Conservation (phyloP, 2,888 invertebrate genomes). For the Orthosia cruda region DNA sequence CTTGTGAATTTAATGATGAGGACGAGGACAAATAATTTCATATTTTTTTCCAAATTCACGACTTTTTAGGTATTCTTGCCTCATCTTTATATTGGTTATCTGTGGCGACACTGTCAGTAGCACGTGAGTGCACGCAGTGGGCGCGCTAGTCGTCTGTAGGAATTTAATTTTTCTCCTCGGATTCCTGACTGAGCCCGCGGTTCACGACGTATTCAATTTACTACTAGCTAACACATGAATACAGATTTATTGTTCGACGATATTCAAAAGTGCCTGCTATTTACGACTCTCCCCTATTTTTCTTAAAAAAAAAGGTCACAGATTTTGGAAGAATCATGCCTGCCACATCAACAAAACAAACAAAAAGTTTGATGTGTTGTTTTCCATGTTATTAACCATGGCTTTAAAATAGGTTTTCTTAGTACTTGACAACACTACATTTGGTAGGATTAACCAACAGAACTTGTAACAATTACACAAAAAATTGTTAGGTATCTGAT, state of each 20-base stretch:
- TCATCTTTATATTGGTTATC: constrained; percentile 42
- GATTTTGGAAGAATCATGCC: neutral
- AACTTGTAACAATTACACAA: neutral
- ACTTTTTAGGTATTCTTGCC: neutral
- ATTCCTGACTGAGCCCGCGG: constrained; percentile 74
- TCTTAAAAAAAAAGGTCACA: neutral
- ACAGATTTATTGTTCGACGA: constrained; percentile 77
- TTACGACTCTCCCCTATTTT: constrained; percentile 14
- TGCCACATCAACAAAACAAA: no score
- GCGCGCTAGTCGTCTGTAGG: constrained; percentile 72
- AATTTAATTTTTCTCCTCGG: constrained; percentile 86
- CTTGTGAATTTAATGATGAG: neutral
- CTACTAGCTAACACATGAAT: constrained; percentile 78
- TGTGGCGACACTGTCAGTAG: constrained; percentile 39
- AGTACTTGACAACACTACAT: neutral
- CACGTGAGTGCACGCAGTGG: constrained; percentile 73
- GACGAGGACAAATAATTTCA: neutral
- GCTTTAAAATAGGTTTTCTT: neutral
- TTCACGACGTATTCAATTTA: constrained; percentile 80
- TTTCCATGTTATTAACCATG: neutral
- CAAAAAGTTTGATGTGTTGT: neutral
- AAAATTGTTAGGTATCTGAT: neutral
- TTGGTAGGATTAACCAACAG: neutral
- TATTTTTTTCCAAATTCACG: no score
- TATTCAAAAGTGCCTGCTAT: constrained; percentile 27